Conservation (phyloP, 2,797 vertebrate species). For the Cottoperca gobio region DNA sequence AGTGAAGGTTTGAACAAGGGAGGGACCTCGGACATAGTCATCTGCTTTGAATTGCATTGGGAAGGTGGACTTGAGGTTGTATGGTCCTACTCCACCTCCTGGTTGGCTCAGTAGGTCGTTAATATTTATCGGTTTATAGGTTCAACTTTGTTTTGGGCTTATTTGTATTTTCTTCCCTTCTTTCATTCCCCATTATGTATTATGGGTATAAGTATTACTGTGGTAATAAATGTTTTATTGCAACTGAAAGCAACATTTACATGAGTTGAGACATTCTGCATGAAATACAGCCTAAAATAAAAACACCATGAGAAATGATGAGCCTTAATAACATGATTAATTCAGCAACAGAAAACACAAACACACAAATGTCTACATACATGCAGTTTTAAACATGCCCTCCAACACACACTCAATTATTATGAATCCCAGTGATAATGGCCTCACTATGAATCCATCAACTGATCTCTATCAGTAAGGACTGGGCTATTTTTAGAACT, state of each 20-base stretch:
- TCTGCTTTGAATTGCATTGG: too few relatives aligned
- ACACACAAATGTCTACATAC: background rate
- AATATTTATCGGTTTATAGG: too few relatives aligned
- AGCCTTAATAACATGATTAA: slow-evolving; percentile 26
- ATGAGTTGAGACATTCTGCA: background rate
- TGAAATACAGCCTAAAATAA: background rate
- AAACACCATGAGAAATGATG: slow-evolving; percentile 19
- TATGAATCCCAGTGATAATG: slow-evolving; percentile 63
- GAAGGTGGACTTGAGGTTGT: too few relatives aligned
- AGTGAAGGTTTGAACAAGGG: too few relatives aligned
- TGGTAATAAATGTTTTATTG: background rate
- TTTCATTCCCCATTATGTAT: background rate
- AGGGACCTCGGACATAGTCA: too few relatives aligned
- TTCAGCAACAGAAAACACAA: slow-evolving; percentile 8
- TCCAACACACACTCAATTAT: slow-evolving; percentile 29
- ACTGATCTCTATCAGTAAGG: slow-evolving; percentile 67
- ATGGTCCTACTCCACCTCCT: too few relatives aligned
- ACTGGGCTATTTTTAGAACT: slow-evolving; percentile 64
- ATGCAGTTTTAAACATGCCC: background rate
- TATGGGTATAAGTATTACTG: background rate
- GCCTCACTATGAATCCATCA: slow-evolving; percentile 60
- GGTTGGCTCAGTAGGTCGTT: too few relatives aligned
- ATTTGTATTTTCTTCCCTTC: slow-evolving; percentile 3
- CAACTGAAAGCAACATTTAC: background rate
- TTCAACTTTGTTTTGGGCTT: too few relatives aligned